phyloP scores from a whole-genome alignment of 2,113 vertebrate species.

The Brachyistius frenatus region DNA sequence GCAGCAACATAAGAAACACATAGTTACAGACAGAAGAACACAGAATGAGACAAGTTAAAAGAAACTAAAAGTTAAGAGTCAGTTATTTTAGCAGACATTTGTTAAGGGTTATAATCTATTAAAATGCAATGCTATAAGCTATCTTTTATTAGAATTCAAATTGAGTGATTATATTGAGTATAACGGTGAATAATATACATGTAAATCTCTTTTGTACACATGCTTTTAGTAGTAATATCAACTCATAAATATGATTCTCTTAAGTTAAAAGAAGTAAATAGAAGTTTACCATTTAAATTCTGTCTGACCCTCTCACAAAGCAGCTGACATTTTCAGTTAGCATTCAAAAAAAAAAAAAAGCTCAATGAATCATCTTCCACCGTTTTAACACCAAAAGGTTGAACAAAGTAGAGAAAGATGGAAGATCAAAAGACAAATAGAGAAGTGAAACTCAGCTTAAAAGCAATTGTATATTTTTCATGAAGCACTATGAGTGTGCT shows the following conservation, averaged over 20 bases:
- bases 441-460: slow-evolving; percentile 50
- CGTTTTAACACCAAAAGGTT: slow-evolving; percentile 23
- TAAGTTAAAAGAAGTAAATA: background rate
- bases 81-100: background rate
- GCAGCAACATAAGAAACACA: too few relatives aligned
- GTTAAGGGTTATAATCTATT: background rate
- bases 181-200: background rate
- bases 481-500: slow-evolving; percentile 31
- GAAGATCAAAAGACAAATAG: slow-evolving; percentile 46
- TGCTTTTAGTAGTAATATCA: background rate
- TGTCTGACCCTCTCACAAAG: background rate
- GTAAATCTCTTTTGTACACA: background rate
- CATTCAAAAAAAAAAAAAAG: slow-evolving; percentile 20
- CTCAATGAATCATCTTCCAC: slow-evolving; percentile 59
- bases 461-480: slow-evolving; percentile 45
- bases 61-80: background rate
- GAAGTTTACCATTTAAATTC: background rate
- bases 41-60: too few relatives aligned
- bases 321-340: slow-evolving; percentile 46
- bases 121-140: background rate
- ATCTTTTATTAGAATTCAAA: background rate
- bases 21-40: too few relatives aligned
- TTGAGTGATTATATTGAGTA: background rate
- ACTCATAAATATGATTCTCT: background rate
- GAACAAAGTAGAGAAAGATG: slow-evolving; percentile 10